Conservation (phyloP, 2,797 vertebrate genomes). For the Thalassophryne amazonica region DNA sequence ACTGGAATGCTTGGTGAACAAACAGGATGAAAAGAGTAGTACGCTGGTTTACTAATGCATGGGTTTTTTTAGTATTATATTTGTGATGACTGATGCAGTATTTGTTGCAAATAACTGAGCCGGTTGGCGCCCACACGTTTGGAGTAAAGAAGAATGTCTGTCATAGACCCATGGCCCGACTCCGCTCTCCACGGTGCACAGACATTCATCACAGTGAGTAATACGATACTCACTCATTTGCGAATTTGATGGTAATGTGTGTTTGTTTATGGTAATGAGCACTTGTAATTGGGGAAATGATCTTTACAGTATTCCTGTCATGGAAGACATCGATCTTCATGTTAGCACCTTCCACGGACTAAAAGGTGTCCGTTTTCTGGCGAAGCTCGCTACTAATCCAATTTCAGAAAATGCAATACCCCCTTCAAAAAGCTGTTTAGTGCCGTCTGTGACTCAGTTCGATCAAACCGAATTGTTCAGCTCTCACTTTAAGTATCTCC, state of each 20-base stretch:
- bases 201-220: slow-evolving; percentile 45
- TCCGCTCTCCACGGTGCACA: slow-evolving; percentile 12
- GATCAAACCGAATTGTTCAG: slow-evolving; percentile 48
- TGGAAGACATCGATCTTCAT: slow-evolving; percentile 21
- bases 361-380: slow-evolving; percentile 24
- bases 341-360: background rate
- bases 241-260: slow-evolving; percentile 58
- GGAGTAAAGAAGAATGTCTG: slow-evolving; percentile 20
- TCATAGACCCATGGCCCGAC: slow-evolving; percentile 13
- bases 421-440: slow-evolving; percentile 36
- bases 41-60: slow-evolving; percentile 49
- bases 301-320: slow-evolving; percentile 2
- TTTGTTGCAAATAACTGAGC: slow-evolving; percentile 19
- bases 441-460: slow-evolving; percentile 24
- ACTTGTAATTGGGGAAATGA: slow-evolving; percentile 44
- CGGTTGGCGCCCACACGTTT: slow-evolving; percentile 10
- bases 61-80: slow-evolving; percentile 50
- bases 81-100: slow-evolving; percentile 20
- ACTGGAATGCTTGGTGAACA: slow-evolving; percentile 22
- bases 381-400: slow-evolving; percentile 8
- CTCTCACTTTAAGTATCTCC: slow-evolving; percentile 23
- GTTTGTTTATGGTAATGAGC: slow-evolving; percentile 62
- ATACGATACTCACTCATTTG: slow-evolving; percentile 40
- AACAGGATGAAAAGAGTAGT: slow-evolving; percentile 43
- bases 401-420: slow-evolving; percentile 15